Evolutionary conservation across 2,888 invertebrate species (phyloP).

Genomic region (Torymus tubicola): DNA sequence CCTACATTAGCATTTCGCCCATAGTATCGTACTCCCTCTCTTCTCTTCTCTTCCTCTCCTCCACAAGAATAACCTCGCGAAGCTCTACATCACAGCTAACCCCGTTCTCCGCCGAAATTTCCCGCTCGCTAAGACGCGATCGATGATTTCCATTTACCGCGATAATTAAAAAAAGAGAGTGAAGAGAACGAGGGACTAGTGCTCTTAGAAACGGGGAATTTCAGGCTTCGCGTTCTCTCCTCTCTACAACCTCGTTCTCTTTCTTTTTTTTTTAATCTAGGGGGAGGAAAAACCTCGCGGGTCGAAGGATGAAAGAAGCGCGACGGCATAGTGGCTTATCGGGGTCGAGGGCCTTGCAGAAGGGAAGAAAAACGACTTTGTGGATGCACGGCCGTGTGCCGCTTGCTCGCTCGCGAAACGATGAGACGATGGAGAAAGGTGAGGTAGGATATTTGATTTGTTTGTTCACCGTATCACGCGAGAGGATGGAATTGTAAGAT

Average conservation of each 20-base stretch:
- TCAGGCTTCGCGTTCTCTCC: no score
- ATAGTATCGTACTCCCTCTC: not conserved
- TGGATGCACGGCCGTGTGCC: not conserved
- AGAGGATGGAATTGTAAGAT: not conserved
- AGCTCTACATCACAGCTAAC: not conserved
- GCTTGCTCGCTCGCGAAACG: not conserved
- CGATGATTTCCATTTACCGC: conserved; percentile 19
- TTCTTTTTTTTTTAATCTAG: not conserved
- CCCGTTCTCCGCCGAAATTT: conserved; percentile 13
- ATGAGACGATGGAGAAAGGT: not conserved
- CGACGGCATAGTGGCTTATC: conserved; percentile 21
- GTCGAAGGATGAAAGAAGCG: conserved; percentile 27
- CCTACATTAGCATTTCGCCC: conserved; percentile 22
- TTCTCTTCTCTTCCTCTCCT: no score
- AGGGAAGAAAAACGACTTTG: conserved; percentile 46
- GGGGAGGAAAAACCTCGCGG: not conserved
- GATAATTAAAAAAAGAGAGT: conserved; percentile 25
- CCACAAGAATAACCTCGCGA: not conserved
- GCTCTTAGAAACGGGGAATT: not conserved
- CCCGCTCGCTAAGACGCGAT: not conserved
- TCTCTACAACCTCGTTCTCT: no score
- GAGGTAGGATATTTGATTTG: conserved; percentile 28
- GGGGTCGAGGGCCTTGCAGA: conserved; percentile 20
- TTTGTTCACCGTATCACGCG: conserved; percentile 26
- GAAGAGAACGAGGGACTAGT: not conserved